phyloP scores from a whole-genome alignment of 2,888 invertebrate genomes.

The Teleogryllus oceanicus region DNA sequence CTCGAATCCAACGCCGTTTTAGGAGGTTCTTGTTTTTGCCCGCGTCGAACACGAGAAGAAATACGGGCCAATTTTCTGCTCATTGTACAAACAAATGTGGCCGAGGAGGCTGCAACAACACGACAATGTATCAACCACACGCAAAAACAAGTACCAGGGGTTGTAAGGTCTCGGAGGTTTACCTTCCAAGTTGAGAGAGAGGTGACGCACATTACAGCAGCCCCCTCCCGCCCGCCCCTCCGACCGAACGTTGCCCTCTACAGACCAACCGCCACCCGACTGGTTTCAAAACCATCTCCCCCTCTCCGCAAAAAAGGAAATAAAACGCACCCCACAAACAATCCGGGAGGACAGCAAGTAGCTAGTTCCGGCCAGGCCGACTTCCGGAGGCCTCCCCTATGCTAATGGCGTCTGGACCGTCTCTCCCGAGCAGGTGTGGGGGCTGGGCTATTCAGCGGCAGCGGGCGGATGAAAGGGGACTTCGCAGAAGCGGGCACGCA shows the following conservation, averaged over 20 bases:
- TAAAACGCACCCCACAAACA: background rate
- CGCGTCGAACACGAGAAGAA: too few species aligned
- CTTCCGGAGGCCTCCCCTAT: background rate
- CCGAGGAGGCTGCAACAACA: too few species aligned
- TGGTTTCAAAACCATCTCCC: background rate
- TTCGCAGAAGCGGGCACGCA: background rate
- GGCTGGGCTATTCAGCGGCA: background rate
- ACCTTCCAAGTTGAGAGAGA: too few species aligned
- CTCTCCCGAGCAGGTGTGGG: background rate
- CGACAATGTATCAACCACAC: too few species aligned
- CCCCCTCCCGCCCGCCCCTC: background rate
- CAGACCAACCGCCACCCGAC: background rate
- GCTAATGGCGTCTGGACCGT: conserved; percentile 4
- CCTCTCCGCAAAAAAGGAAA: background rate
- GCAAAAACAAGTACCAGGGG: too few species aligned
- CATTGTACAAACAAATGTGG: too few species aligned
- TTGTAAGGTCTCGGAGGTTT: too few species aligned
- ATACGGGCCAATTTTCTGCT: too few species aligned
- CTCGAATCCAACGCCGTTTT: too few species aligned
- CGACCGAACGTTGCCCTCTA: background rate
- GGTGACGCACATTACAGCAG: background rate
- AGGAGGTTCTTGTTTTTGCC: too few species aligned
- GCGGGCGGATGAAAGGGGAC: background rate
- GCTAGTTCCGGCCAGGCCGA: background rate
- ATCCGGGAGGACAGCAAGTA: conserved; percentile 4